phyloP scores from a whole-genome alignment of 2,113 vertebrate species.

The Amia ocellicauda region DNA sequence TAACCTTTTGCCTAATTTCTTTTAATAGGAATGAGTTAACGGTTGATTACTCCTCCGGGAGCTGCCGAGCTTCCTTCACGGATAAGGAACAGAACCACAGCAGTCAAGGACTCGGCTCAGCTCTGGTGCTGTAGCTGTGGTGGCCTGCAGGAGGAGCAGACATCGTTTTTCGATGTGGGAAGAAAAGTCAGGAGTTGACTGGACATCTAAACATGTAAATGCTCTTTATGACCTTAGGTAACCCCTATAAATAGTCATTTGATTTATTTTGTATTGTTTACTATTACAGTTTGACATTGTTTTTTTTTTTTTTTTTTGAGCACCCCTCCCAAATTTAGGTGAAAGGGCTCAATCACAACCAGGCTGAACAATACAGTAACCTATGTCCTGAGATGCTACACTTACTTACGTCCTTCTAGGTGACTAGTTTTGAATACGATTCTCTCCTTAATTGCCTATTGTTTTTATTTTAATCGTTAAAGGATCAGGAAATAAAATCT shows the following conservation, averaged over 20 bases:
- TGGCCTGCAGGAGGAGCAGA: slow-evolving; percentile 24
- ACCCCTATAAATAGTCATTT: slow-evolving; percentile 22
- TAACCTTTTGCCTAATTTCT: slow-evolving; percentile 86
- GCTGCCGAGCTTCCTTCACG: slow-evolving; percentile 77
- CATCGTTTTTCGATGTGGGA: slow-evolving; percentile 50
- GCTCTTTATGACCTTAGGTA: slow-evolving; percentile 31
- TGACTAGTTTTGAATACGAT: too few relatives aligned
- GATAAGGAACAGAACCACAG: slow-evolving; percentile 77
- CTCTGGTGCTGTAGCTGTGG: slow-evolving; percentile 13
- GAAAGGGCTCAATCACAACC: slow-evolving; percentile 11
- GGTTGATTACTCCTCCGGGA: slow-evolving; percentile 82
- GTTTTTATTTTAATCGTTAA: too few relatives aligned
- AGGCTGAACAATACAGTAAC: too few relatives aligned
- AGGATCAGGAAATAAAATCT: too few relatives aligned
- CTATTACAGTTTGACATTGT: slow-evolving; percentile 32
- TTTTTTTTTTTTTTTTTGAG: background rate
- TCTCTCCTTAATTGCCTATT: too few relatives aligned
- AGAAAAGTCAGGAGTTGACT: slow-evolving; percentile 50
- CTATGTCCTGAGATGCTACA: too few relatives aligned
- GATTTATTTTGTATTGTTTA: slow-evolving; percentile 14
- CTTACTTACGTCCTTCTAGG: too few relatives aligned
- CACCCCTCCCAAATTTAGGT: background rate
- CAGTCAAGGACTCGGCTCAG: slow-evolving; percentile 46
- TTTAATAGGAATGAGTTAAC: slow-evolving; percentile 88
- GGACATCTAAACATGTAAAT: slow-evolving; percentile 11